Evolutionary conservation across 2,113 vertebrate genomes (phyloP).

Genomic region (Aegotheles bennettii): DNA sequence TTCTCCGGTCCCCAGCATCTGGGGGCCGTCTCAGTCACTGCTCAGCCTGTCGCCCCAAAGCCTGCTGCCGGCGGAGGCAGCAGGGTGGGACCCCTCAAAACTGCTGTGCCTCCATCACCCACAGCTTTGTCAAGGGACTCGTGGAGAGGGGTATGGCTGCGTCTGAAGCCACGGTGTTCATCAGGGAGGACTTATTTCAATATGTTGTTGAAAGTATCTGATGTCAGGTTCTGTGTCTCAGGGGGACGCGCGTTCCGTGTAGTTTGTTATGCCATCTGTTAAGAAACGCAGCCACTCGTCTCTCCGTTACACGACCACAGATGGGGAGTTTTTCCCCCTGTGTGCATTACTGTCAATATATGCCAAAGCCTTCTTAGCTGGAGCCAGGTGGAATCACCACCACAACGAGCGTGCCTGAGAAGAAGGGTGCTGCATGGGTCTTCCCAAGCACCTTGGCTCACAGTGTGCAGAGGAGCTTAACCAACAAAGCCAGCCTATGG

Average conservation of each 20-base stretch:
- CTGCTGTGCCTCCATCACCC: conserved; percentile 53
- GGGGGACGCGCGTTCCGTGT: conserved; percentile 23
- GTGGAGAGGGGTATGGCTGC: background rate
- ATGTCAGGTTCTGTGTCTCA: conserved; percentile 68
- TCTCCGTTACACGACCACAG: conserved; percentile 64
- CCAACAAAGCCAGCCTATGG: background rate
- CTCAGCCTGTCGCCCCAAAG: conserved; percentile 23
- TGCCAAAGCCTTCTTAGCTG: conserved; percentile 66
- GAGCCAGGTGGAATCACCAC: conserved; percentile 63
- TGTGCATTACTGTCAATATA: conserved; percentile 67
- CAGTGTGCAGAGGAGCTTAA: fast-evolving
- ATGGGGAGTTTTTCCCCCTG: conserved; percentile 67
- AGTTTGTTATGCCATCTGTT: conserved; percentile 73
- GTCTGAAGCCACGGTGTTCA: conserved; percentile 40
- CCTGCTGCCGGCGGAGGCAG: background rate
- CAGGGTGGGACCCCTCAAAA: conserved; percentile 57
- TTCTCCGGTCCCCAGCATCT: background rate
- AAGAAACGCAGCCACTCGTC: conserved; percentile 64
- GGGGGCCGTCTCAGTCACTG: conserved; percentile 23
- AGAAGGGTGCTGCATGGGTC: conserved; percentile 1
- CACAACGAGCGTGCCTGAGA: background rate
- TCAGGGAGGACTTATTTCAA: conserved; percentile 71
- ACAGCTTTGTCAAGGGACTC: conserved; percentile 47
- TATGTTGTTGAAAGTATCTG: conserved; percentile 70
- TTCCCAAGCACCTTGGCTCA: background rate